These are phyloP conservation scores for Horisme vitalbata DNA, from an alignment of 2,888 invertebrate genomes.

Conservation along the genomic window DNA sequence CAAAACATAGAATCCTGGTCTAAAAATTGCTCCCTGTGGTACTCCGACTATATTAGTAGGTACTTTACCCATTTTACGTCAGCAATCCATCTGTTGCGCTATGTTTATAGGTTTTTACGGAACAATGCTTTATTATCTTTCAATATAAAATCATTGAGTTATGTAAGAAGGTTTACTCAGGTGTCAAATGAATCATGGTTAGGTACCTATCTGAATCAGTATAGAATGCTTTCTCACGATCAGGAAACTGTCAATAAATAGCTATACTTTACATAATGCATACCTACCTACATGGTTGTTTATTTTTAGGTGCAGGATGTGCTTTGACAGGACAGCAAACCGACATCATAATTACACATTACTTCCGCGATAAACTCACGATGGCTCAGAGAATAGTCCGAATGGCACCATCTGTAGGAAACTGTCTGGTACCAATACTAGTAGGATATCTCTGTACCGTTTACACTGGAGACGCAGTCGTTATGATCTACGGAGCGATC, in stretches of 20 bases:
- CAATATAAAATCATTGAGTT: conserved; percentile 16
- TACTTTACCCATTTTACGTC: conserved; percentile 1
- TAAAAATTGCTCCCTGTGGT: conserved; percentile 5
- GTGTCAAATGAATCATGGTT: conserved; percentile 24
- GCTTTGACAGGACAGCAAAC: conserved; percentile 82
- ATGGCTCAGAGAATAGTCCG: conserved; percentile 77
- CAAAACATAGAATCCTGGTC: conserved; percentile 1
- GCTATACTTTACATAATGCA: not conserved
- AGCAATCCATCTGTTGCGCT: conserved; percentile 7
- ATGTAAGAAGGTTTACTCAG: conserved; percentile 27
- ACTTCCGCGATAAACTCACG: conserved; percentile 81
- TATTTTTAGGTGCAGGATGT: conserved; percentile 79
- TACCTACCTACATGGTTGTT: too few relatives aligned
- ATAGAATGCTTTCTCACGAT: conserved; percentile 11
- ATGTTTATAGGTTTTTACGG: conserved; percentile 14
- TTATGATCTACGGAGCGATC: conserved; percentile 82
- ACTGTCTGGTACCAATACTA: conserved; percentile 75
- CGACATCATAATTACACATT: conserved; percentile 82
- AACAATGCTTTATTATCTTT: conserved; percentile 30
- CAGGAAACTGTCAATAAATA: not conserved
- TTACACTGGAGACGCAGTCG: conserved; percentile 65
- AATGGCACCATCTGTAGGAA: conserved; percentile 79
- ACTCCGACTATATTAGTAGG: conserved; percentile 7
- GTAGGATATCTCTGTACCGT: conserved; percentile 74
- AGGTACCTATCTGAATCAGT: not conserved